A percentile compares a stretch with the other conserved stretches of the same genome.
Evolutionary conservation across 2,113 vertebrate genomes (phyloP).

Genomic region (Glaucomys volans): DNA sequence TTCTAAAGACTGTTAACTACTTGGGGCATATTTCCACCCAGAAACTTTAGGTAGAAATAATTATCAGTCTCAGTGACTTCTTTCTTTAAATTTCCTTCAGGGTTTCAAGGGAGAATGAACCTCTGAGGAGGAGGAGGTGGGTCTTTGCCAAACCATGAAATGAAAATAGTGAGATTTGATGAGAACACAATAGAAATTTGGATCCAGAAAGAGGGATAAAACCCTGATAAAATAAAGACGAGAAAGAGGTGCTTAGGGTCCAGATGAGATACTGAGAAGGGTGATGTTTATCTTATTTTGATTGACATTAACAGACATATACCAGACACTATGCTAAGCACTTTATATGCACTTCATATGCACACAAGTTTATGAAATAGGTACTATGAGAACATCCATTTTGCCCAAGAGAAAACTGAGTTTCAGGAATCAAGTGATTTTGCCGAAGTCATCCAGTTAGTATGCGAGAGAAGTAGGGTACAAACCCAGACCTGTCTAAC

Average conservation of each 20-base stretch:
- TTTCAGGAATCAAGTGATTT: constrained; percentile 45
- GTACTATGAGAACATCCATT: not conserved
- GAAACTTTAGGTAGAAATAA: constrained; percentile 38
- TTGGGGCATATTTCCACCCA: not conserved
- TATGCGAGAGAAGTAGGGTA: constrained; percentile 23
- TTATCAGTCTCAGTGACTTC: not conserved
- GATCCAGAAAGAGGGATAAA: constrained; percentile 54
- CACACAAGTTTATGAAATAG: constrained; percentile 39
- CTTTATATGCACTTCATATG: constrained; percentile 21
- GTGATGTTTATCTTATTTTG: constrained; percentile 44
- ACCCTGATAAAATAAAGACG: constrained; percentile 23
- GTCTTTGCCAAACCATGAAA: constrained; percentile 1
- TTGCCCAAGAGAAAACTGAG: constrained; percentile 2
- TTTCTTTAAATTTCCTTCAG: not conserved
- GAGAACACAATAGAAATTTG: constrained; percentile 20
- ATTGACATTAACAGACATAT: not conserved
- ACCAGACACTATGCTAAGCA: not conserved
- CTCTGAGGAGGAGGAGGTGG: not conserved
- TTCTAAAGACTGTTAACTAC: not conserved
- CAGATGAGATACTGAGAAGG: not conserved
- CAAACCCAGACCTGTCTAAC: not conserved
- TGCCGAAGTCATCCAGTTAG: constrained; percentile 14
- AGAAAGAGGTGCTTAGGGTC: not conserved
- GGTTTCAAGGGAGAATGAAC: not conserved
- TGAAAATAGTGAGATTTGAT: constrained; percentile 36